phyloP scores from a whole-genome alignment of 1,140 invertebrate genomes.

The Thereuonema tuberculata region DNA sequence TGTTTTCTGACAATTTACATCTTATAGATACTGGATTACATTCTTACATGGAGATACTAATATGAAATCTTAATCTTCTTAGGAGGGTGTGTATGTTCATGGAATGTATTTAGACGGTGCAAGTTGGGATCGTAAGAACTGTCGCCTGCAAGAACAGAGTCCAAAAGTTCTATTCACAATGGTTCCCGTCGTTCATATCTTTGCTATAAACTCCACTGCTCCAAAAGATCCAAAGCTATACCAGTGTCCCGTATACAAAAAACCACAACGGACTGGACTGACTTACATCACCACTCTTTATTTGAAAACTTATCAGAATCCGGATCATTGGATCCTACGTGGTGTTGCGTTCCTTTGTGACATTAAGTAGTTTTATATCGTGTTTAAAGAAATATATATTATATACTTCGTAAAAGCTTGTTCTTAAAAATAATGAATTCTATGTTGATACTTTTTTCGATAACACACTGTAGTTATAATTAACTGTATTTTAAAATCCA shows the following conservation, averaged over 20 bases:
- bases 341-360: slow-evolving; percentile 92
- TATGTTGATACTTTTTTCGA: too few relatives aligned
- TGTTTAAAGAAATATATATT: too few relatives aligned
- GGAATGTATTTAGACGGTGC: slow-evolving; percentile 90
- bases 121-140: slow-evolving; percentile 67
- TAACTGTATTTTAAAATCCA: too few relatives aligned
- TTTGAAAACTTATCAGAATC: slow-evolving; percentile 69
- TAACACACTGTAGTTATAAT: too few relatives aligned
- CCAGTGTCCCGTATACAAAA: slow-evolving; percentile 91
- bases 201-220: slow-evolving; percentile 83
- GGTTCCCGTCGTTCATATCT: slow-evolving; percentile 93
- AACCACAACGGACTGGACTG: slow-evolving; percentile 78
- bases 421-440: too few relatives aligned
- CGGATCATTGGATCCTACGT: slow-evolving; percentile 80
- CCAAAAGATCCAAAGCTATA: slow-evolving; percentile 74
- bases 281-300: slow-evolving; percentile 93
- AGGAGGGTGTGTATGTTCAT: slow-evolving; percentile 81
- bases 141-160: slow-evolving; percentile 80
- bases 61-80: not conserved
- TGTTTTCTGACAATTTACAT: too few relatives aligned
- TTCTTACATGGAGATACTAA: too few relatives aligned
- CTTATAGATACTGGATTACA: too few relatives aligned
- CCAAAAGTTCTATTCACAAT: slow-evolving; percentile 72
- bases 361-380: slow-evolving; percentile 64
- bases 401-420: too few relatives aligned